Evolutionary conservation across 2,113 vertebrate species (phyloP).

Genomic region (Barnardius zonarius): DNA sequence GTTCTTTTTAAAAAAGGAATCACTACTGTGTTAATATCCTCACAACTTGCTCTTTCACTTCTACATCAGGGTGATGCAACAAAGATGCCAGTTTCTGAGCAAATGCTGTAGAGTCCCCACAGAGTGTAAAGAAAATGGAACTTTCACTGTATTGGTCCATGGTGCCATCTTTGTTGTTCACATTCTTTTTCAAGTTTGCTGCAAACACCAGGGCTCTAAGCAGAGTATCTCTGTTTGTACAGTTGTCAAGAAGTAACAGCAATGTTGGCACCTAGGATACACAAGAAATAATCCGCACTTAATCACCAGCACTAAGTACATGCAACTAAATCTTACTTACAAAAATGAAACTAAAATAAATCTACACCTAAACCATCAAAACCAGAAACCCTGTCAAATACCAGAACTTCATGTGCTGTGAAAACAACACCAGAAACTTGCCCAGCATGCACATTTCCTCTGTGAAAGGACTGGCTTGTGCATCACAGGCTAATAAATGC

Average conservation of each 20-base stretch:
- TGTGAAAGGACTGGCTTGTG: neutral
- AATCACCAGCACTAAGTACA: neutral
- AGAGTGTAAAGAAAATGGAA: constrained; percentile 82
- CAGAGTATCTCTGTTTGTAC: constrained; percentile 79
- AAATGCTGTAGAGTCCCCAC: constrained; percentile 77
- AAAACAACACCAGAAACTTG: neutral
- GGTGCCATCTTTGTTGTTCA: neutral
- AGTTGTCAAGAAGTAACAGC: constrained; percentile 80
- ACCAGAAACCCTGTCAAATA: neutral
- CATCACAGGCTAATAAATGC: neutral
- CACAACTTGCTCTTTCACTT: constrained; percentile 86
- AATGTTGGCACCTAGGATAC: constrained; percentile 73
- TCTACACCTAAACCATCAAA: neutral
- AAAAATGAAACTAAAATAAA: neutral
- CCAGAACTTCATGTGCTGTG: neutral
- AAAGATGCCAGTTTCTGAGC: constrained; percentile 80
- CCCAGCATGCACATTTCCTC: neutral
- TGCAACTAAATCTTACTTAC: neutral
- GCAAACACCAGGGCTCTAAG: constrained; percentile 81
- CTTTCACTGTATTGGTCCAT: constrained; percentile 72
- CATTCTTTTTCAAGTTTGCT: constrained; percentile 81
- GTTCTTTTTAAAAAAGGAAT: neutral
- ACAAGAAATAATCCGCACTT: neutral
- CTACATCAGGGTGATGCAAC: constrained; percentile 79
- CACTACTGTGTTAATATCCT: constrained; percentile 70